These are phyloP conservation scores for Phorcus lineatus DNA, from an alignment of 2,888 invertebrate species.

Conservation along the genomic window DNA sequence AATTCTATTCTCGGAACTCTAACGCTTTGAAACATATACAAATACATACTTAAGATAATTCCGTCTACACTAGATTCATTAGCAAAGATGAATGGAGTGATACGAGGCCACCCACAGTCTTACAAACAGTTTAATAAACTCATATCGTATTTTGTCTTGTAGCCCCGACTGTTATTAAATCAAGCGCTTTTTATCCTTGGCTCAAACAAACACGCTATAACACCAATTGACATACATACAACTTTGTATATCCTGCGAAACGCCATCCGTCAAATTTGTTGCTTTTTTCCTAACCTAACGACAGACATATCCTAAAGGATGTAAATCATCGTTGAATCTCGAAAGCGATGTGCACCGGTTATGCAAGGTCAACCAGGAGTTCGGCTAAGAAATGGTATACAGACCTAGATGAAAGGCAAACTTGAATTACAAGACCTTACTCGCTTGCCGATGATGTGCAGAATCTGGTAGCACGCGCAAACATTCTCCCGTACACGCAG, in stretches of 20 bases:
- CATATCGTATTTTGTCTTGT: too few relatives aligned
- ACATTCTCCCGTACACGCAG: background rate
- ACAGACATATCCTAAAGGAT: constrained; percentile 2
- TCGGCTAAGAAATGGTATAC: background rate
- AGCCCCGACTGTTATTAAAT: too few relatives aligned
- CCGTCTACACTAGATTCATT: too few relatives aligned
- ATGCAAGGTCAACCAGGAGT: background rate
- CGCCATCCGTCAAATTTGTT: constrained; percentile 13
- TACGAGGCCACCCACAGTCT: too few relatives aligned
- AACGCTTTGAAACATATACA: too few relatives aligned
- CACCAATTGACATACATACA: background rate
- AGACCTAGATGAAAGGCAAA: background rate
- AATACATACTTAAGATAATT: too few relatives aligned
- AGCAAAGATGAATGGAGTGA: too few relatives aligned
- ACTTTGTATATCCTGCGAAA: background rate
- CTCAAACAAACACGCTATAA: background rate
- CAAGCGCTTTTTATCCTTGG: too few relatives aligned
- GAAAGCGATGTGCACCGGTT: background rate
- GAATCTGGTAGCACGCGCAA: background rate
- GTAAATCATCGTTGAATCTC: background rate
- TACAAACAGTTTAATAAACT: too few relatives aligned
- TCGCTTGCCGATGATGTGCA: background rate
- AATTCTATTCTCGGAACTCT: too few relatives aligned
- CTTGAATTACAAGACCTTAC: background rate
- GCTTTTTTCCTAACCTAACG: background rate